Percentiles rank a stretch among this genome's conserved stretches.
These are phyloP conservation scores for Labia minor DNA, from an alignment of 2,888 invertebrate species.

Conservation along the genomic window DNA sequence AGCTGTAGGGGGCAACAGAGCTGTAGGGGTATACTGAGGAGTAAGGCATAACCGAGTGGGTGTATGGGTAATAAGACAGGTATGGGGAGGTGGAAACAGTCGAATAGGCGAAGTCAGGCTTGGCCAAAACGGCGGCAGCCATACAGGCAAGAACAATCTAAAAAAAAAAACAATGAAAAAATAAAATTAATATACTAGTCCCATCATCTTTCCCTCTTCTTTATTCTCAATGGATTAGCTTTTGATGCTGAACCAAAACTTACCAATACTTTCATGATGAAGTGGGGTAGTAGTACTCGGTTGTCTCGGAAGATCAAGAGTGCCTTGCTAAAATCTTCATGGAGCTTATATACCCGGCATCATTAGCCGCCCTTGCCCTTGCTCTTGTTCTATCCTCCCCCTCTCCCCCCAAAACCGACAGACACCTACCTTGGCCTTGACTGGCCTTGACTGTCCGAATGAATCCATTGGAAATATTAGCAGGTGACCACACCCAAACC, in stretches of 20 bases:
- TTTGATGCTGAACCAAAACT: conserved; percentile 26
- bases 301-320: conserved; percentile 8
- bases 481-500: conserved; percentile 20
- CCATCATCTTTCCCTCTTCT: too few relatives aligned
- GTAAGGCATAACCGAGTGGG: conserved; percentile 24
- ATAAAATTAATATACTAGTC: too few relatives aligned
- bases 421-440: neutral
- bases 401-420: neutral
- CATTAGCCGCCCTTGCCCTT: neutral
- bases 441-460: conserved; percentile 4
- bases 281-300: conserved; percentile 19
- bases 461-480: neutral
- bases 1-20: neutral
- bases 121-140: conserved; percentile 33
- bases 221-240: too few relatives aligned
- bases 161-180: conserved; percentile 35
- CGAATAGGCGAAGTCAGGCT: conserved; percentile 27
- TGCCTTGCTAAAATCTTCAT: neutral
- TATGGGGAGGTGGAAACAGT: conserved; percentile 25
- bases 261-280: conserved; percentile 34
- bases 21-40: conserved; percentile 17
- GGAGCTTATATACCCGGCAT: neutral
- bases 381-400: neutral
- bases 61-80: conserved; percentile 23
- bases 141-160: conserved; percentile 47